Evolutionary conservation across 2,888 invertebrate genomes (phyloP).

Genomic region (Metopia argyrocephala): DNA sequence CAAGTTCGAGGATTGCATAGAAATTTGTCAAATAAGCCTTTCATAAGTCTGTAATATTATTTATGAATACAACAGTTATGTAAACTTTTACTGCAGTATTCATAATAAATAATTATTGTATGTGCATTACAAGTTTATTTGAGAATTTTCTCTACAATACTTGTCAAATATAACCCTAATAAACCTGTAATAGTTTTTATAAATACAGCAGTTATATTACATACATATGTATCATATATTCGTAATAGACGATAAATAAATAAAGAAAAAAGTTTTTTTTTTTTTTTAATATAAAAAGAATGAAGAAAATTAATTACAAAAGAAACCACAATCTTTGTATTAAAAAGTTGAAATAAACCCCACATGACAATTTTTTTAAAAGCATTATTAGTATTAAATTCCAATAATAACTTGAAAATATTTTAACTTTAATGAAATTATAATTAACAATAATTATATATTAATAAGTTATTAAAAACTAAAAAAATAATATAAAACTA

Average conservation of each 20-base stretch:
- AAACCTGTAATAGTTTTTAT: too few relatives aligned
- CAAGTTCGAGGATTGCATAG: too few relatives aligned
- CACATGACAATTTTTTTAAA: constrained; percentile 68
- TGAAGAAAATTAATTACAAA: background rate
- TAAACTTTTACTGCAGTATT: too few relatives aligned
- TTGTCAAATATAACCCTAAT: too few relatives aligned
- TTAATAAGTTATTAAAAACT: too few relatives aligned
- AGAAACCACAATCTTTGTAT: constrained; percentile 45
- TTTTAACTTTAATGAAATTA: constrained; percentile 54
- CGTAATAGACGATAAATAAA: background rate
- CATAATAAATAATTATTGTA: too few relatives aligned
- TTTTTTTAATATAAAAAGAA: constrained; percentile 7
- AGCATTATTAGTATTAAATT: constrained; percentile 72
- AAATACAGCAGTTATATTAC: too few relatives aligned
- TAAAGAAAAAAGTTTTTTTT: background rate
- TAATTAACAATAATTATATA: constrained; percentile 38
- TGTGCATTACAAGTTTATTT: too few relatives aligned
- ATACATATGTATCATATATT: background rate
- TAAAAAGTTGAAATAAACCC: constrained; percentile 47
- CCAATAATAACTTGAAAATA: constrained; percentile 16
- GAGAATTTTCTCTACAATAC: too few relatives aligned
- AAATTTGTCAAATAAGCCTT: too few relatives aligned
- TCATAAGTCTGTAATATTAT: too few relatives aligned
- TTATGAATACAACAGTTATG: too few relatives aligned
- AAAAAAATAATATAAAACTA: background rate